These are phyloP conservation scores for Ephestia elutella DNA, from an alignment of 1,140 invertebrate species.

Conservation along the genomic window DNA sequence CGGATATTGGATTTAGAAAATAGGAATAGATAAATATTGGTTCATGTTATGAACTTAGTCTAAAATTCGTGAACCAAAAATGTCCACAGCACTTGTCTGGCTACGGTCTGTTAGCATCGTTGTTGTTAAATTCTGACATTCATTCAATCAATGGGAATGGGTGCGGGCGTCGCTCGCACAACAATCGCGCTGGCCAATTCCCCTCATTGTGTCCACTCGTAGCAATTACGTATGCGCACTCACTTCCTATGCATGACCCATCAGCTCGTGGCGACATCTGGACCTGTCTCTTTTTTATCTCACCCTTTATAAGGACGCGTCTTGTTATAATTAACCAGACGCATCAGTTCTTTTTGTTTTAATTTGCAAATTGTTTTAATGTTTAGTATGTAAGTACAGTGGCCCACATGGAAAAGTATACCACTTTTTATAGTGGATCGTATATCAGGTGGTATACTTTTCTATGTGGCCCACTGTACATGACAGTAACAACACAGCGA, in stretches of 20 bases:
- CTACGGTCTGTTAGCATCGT: conserved; percentile 48
- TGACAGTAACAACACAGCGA: no score
- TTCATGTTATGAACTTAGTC: conserved; percentile 6
- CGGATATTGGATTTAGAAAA: not conserved
- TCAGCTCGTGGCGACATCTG: not conserved
- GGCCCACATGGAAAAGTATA: no score
- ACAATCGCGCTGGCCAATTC: conserved; percentile 69
- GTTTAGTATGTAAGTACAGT: no score
- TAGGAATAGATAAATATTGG: no score
- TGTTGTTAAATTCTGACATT: conserved; percentile 64
- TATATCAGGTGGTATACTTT: no score
- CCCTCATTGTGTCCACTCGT: conserved; percentile 68
- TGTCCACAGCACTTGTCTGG: conserved; percentile 12
- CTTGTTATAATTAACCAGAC: not conserved
- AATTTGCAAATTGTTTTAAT: no score
- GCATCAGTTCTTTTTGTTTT: no score
- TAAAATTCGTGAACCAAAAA: conserved; percentile 27
- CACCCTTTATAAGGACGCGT: not conserved
- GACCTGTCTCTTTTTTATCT: not conserved
- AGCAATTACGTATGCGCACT: conserved; percentile 62
- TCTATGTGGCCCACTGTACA: no score
- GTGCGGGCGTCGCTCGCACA: conserved; percentile 68
- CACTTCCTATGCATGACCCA: conserved; percentile 58
- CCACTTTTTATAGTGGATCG: no score
- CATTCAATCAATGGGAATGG: conserved; percentile 69